Evolutionary conservation across 2,888 invertebrate genomes (phyloP).

Genomic region (Drosophila mulleri): DNA sequence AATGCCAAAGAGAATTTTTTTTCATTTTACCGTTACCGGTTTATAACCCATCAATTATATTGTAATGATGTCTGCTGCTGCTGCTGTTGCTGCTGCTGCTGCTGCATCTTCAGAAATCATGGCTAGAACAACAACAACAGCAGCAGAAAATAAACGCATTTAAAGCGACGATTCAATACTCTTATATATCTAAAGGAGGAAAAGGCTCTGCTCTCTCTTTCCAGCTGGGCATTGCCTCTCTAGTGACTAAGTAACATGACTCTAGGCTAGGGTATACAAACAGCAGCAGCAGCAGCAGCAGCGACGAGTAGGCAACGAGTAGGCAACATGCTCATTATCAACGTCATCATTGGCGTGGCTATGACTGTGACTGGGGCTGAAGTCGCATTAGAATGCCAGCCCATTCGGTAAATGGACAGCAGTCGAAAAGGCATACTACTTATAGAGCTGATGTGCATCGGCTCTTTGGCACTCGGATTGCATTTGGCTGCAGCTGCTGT

Average conservation of each 20-base stretch:
- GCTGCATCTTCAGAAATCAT: conserved; percentile 67
- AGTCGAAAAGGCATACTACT: conserved; percentile 72
- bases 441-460: conserved; percentile 68
- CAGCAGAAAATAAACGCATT: background rate
- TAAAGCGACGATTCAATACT: background rate
- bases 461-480: conserved; percentile 56
- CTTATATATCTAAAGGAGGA: background rate
- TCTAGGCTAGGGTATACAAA: background rate
- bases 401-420: conserved; percentile 61
- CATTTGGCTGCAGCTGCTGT: conserved; percentile 18
- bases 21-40: conserved; percentile 76
- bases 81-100: conserved; percentile 47
- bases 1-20: conserved; percentile 53
- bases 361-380: conserved; percentile 28
- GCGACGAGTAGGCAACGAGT: conserved; percentile 49
- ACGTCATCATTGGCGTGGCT: conserved; percentile 68
- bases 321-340: conserved; percentile 78
- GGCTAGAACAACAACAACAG: conserved; percentile 31
- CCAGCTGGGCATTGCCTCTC: no score
- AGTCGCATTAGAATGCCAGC: conserved; percentile 72
- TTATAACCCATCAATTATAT: conserved; percentile 83
- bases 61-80: conserved; percentile 77
- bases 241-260: background rate
- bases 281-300: conserved; percentile 23
- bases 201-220: no score